Conservation (phyloP, 2,888 invertebrate genomes). For the Leistus spinibarbis region DNA sequence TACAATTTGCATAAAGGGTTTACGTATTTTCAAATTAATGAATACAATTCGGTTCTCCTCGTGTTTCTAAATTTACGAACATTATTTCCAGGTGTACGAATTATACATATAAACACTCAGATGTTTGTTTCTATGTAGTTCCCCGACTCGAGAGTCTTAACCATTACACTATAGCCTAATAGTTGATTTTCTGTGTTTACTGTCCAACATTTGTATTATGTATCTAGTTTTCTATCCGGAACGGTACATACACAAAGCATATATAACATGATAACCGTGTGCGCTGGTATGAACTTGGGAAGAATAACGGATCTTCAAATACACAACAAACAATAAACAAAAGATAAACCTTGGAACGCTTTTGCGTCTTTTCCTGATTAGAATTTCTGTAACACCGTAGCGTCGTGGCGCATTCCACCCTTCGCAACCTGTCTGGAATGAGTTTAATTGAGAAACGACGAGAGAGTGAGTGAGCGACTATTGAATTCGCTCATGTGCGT, state of each 20-base stretch:
- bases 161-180: no score
- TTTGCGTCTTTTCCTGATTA: background rate
- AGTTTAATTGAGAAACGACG: constrained; percentile 7
- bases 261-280: no score
- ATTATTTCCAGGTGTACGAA: background rate
- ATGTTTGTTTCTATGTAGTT: no score
- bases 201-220: no score
- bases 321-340: background rate
- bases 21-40: background rate
- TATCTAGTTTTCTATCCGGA: no score
- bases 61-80: background rate
- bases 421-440: background rate
- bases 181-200: no score
- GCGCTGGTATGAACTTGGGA: background rate
- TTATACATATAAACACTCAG: background rate
- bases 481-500: background rate
- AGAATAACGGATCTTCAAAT: background rate
- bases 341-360: background rate
- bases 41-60: background rate
- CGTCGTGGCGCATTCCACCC: background rate
- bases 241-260: no score
- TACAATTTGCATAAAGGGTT: background rate
- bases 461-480: background rate
- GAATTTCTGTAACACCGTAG: background rate
- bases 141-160: no score